Conservation (phyloP, 2,888 invertebrate species). For the Margaritifera margaritifera region DNA sequence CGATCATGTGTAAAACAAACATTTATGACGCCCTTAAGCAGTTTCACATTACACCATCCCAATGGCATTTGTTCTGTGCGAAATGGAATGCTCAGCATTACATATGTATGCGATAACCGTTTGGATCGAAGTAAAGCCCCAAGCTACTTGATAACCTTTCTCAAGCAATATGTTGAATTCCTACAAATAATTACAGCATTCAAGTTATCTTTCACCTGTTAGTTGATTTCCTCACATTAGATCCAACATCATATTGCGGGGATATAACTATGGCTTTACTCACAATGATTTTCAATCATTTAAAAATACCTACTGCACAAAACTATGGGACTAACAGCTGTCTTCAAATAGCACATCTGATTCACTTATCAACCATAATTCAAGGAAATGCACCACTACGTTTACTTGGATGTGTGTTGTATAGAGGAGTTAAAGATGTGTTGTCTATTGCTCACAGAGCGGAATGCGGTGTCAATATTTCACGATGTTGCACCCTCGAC, state of each 20-base stretch:
- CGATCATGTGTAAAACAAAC: conserved; percentile 27
- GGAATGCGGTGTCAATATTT: no score
- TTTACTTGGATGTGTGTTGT: no score
- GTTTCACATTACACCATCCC: conserved; percentile 18
- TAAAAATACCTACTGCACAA: conserved; percentile 32
- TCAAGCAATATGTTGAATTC: conserved; percentile 29
- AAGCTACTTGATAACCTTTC: conserved; percentile 29
- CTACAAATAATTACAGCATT: conserved; percentile 23
- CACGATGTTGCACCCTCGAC: no score
- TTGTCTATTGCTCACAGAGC: no score
- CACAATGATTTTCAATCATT: conserved; percentile 15
- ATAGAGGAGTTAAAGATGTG: no score
- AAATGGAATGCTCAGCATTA: conserved; percentile 29
- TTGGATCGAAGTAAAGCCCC: conserved; percentile 29
- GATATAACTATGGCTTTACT: conserved; percentile 28
- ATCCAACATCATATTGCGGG: conserved; percentile 9
- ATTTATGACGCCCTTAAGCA: conserved; percentile 34
- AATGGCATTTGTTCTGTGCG: conserved; percentile 20
- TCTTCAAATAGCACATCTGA: no score
- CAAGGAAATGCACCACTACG: no score
- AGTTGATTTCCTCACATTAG: conserved; percentile 31
- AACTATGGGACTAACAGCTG: conserved; percentile 19
- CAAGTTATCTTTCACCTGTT: conserved; percentile 22
- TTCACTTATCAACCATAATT: no score
- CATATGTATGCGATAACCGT: conserved; percentile 19